Conservation (phyloP, 2,113 vertebrate genomes). For the Phylloscopus whistleri region DNA sequence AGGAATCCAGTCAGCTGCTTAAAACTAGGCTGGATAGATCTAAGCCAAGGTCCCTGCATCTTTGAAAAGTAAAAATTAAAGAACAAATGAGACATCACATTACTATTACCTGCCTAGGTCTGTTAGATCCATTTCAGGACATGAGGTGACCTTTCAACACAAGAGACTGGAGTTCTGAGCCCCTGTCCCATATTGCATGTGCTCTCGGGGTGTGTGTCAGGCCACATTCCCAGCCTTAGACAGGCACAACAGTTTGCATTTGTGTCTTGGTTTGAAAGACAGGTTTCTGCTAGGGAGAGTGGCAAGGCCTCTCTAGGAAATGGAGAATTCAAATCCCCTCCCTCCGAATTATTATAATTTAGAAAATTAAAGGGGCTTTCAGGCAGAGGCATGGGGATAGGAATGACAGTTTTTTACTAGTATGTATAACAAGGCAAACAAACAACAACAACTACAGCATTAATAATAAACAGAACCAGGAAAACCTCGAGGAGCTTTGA, state of each 20-base stretch:
- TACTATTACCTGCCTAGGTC: not conserved
- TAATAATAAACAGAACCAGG: too few relatives aligned
- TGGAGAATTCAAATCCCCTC: too few relatives aligned
- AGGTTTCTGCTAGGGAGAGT: too few relatives aligned
- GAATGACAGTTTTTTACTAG: too few relatives aligned
- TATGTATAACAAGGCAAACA: too few relatives aligned
- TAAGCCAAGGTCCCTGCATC: not conserved
- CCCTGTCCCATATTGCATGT: not conserved
- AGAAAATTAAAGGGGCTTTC: too few relatives aligned
- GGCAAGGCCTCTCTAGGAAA: too few relatives aligned
- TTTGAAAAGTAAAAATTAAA: not conserved
- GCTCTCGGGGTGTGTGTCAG: not conserved
- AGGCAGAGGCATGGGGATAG: too few relatives aligned
- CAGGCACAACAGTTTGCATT: fast-evolving
- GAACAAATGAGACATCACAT: not conserved
- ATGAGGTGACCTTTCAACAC: not conserved
- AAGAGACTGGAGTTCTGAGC: not conserved
- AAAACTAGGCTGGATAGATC: not conserved
- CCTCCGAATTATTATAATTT: too few relatives aligned
- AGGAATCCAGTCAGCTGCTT: not conserved
- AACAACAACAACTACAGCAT: too few relatives aligned
- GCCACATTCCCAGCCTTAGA: fast-evolving
- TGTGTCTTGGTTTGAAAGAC: too few relatives aligned
- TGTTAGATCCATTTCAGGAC: not conserved
- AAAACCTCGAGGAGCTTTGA: too few relatives aligned